Evolutionary conservation across 2,888 invertebrate species (phyloP), one percentile per base, ranked within the genome.

Genomic region (Phortica okadai): DNA sequence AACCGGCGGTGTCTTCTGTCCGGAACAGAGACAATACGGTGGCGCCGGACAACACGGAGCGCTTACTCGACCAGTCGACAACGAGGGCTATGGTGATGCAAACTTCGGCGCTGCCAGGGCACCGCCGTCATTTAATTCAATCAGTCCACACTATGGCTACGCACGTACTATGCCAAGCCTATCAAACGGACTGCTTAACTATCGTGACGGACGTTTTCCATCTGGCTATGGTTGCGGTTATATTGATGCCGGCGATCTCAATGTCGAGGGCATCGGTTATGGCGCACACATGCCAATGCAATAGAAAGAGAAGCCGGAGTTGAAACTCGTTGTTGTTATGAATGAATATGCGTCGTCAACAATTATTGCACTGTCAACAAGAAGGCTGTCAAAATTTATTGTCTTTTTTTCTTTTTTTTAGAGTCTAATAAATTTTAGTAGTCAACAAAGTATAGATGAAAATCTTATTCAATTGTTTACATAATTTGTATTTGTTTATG

Each of bases 211-310:
- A 44, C 25, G n/a, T 10, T 33, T 70, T 4, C n/a, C 11, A 6
- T 33, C 25, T 2, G 41, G 41, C 41, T 72, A 33, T 56, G 70
- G 70, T n/a, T 14, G 25, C 25, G 70, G 70, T 33, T 72, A 56
- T 10, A 72, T 72, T 8, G 70, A 72, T 21, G 54, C 70, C 16
- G 70, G 70, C 10, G 56, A 72, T 41, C 54, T 72, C 3, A 21
- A 8, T 10, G 25, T 62, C 16, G 21, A 16, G 16, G 25, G n/a
- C 16, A 16, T 62, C 16, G 62, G 62, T 25, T 62, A 62, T 21
- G 25, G 25, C 50, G 33, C 33, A 33, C 33, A 33, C 33, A 50
- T 11, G 50, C 14, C 50, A 8, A 50, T 50, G 50, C 14, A 50
- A 50, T 14, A 50, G 33, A 5, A 33, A 33, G 33, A 5, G 33